phyloP scores from a whole-genome alignment of 2,888 invertebrate genomes.

The Mythimna lalbum region DNA sequence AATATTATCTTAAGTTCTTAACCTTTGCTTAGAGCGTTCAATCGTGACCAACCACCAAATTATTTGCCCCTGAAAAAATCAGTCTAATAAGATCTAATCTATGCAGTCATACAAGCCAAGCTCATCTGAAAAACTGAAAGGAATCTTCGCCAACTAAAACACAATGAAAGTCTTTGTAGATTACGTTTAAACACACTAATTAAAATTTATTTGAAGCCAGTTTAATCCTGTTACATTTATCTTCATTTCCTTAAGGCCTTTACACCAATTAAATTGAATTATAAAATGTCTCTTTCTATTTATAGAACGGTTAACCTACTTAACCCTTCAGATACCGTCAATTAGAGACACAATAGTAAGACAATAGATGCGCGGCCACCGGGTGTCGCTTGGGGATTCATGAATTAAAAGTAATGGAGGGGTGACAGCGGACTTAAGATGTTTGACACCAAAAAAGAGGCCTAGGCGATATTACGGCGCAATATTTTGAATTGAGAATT shows the following conservation, averaged over 20 bases:
- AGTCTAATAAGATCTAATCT: not conserved
- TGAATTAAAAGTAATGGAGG: not conserved
- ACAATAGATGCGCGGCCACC: too few species aligned
- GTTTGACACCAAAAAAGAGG: not conserved
- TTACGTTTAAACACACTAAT: slow-evolving; percentile 45
- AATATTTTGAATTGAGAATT: too few species aligned
- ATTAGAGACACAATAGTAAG: too few species aligned
- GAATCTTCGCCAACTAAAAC: not conserved
- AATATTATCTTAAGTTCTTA: not conserved
- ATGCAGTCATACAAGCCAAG: not conserved
- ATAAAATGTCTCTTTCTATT: slow-evolving; percentile 2
- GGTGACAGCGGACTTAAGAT: not conserved
- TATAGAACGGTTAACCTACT: not conserved
- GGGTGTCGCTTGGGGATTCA: too few species aligned
- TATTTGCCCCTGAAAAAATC: slow-evolving; percentile 7
- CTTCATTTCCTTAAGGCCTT: slow-evolving; percentile 31
- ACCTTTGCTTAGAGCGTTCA: not conserved
- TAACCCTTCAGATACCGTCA: too few species aligned
- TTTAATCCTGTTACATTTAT: slow-evolving; percentile 47
- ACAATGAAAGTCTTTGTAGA: slow-evolving; percentile 36
- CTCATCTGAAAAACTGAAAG: slow-evolving; percentile 26
- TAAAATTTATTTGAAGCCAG: slow-evolving; percentile 39
- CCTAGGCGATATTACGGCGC: too few species aligned
- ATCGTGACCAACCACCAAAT: slow-evolving; percentile 14
- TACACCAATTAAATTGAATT: slow-evolving; percentile 37